Conservation (phyloP, 2,797 vertebrate genomes). For the Tinamus major region DNA sequence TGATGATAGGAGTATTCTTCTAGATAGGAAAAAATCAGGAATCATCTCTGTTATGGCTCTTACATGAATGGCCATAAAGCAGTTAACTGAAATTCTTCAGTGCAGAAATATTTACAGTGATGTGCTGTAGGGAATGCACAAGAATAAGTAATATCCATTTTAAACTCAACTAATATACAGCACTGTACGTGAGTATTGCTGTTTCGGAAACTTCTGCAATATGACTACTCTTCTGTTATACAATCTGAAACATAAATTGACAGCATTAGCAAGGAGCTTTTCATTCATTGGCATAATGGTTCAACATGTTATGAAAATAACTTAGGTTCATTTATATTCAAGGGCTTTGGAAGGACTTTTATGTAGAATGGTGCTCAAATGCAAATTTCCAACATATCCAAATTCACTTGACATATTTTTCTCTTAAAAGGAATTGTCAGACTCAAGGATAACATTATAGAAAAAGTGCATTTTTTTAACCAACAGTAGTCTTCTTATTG, state of each 20-base stretch:
- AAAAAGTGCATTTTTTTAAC: constrained; percentile 10
- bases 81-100: constrained; percentile 1
- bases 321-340: constrained; percentile 57
- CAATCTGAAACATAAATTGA: constrained; percentile 46
- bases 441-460: constrained; percentile 19
- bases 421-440: constrained; percentile 50
- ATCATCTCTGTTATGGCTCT: constrained; percentile 33
- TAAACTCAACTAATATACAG: not conserved
- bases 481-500: not conserved
- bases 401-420: constrained; percentile 58
- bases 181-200: not conserved
- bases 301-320: constrained; percentile 36
- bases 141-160: constrained; percentile 7
- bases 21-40: constrained; percentile 43
- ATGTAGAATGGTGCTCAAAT: constrained; percentile 40
- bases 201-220: constrained; percentile 36
- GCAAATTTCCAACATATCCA: constrained; percentile 45
- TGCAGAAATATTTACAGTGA: not conserved
- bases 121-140: not conserved
- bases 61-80: constrained; percentile 8
- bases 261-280: constrained; percentile 49
- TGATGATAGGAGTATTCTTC: constrained; percentile 54
- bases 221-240: constrained; percentile 26
- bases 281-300: constrained; percentile 38
- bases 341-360: constrained; percentile 62